Base-by-base conservation (phyloP, 2,113 vertebrate species). In the Phylloscopus trochilus region DNA sequence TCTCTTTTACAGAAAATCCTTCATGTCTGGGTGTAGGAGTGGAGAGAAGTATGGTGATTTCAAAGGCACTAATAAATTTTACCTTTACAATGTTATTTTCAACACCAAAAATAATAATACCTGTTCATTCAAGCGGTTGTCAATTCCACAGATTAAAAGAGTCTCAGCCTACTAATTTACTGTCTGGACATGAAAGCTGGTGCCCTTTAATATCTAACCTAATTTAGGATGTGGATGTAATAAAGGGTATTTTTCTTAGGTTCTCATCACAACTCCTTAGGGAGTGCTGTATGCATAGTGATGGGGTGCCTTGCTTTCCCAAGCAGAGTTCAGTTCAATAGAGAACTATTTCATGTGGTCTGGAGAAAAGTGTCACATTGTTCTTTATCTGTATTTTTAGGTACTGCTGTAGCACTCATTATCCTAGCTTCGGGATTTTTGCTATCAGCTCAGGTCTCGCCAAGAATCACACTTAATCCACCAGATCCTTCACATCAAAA, bases 371-470 rank as follows among this genome's bases (percentile, higher is more conserved):
- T 39, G 52, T 97, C 76, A 96, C 59, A 30, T 70, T 62, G 89
- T 93, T 87, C 83, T 93, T 82, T 95, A 19, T 96, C 85, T 91
- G 31, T 94, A 37, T 74, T 95, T 95, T 85, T 83, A 99, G 99
- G 99, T 66, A 99, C 99, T 23, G 97, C 97, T 63, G 82, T 99
- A 85, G 99, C 99, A 64, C 98, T 99, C 88, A 90, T 98, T 95
- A 93, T 99, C 94, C 97, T 99, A 93, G 99, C 98, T 70, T 91
- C 98, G 35, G 99, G 99, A 70, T 99, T 99, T 97, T 98, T 99
- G 89, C 97, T 99, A 5, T 99, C 99, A 15, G 99, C 99, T 68
- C 98, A 99, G 95, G 98, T 99, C 95, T 99, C 98, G 24, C 99
- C 99, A 89, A 98, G 97, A 33, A 96, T 99, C 96, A 99, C 98